Conservation (phyloP, 1,140 invertebrate species). For the Drosophila arizonae region DNA sequence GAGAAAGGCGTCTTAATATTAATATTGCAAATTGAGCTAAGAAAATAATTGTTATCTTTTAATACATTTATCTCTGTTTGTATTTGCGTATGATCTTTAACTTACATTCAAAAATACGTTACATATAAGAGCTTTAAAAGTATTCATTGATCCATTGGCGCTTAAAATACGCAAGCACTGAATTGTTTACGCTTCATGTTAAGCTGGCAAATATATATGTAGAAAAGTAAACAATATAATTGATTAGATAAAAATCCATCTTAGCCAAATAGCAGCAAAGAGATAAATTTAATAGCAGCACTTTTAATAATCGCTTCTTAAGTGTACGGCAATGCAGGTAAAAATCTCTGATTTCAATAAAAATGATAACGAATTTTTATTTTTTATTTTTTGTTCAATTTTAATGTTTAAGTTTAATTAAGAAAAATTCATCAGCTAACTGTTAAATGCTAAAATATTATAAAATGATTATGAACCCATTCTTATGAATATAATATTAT, state of each 20-base stretch:
- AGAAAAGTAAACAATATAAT: conserved; percentile 33
- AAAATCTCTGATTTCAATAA: background rate
- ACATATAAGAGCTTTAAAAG: too few species aligned
- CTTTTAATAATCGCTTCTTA: conserved; percentile 10
- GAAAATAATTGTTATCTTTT: too few species aligned
- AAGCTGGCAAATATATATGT: conserved; percentile 37
- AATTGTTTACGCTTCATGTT: conserved; percentile 3
- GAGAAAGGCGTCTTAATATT: conserved; percentile 15
- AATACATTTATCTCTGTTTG: too few species aligned
- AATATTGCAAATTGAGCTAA: background rate
- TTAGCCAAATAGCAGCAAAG: conserved; percentile 37
- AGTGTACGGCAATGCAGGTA: background rate
- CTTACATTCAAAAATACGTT: too few species aligned
- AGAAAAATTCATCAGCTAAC: too few species aligned
- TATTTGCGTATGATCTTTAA: too few species aligned
- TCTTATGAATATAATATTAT: too few species aligned
- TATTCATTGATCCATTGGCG: conserved; percentile 4
- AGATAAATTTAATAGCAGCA: conserved; percentile 17
- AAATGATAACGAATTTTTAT: too few species aligned
- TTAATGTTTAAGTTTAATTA: too few species aligned
- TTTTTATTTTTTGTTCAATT: too few species aligned
- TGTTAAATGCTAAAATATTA: too few species aligned
- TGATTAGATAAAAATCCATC: conserved; percentile 40
- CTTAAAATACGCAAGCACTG: background rate
- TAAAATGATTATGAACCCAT: too few species aligned